Evolutionary conservation across 2,113 vertebrate genomes (phyloP).

Genomic region (Bagarius yarrelli): DNA sequence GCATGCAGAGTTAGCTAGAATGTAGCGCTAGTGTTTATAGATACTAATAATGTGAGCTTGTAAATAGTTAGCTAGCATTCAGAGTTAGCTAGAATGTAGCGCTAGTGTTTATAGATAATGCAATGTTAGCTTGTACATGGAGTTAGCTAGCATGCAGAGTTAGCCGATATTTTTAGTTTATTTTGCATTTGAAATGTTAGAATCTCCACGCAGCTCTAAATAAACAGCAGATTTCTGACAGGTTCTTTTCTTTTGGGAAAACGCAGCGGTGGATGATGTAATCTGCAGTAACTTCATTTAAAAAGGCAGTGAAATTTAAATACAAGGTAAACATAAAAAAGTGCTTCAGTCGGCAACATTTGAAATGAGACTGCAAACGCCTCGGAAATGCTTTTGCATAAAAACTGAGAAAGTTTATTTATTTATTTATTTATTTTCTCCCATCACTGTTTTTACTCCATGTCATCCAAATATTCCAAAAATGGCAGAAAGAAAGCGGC

Average conservation of each 20-base stretch:
- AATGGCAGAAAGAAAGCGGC: no score
- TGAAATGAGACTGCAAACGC: background rate
- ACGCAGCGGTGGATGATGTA: background rate
- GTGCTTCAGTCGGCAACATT: background rate
- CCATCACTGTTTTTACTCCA: background rate
- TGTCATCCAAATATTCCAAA: background rate
- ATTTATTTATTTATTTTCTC: background rate
- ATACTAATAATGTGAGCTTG: no score
- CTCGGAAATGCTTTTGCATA: background rate
- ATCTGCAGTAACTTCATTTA: background rate
- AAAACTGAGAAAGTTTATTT: background rate
- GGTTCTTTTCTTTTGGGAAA: background rate
- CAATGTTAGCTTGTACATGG: background rate
- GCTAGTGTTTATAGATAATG: background rate
- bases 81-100: background rate
- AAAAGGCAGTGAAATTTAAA: conserved; percentile 3
- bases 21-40: no score
- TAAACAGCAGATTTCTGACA: background rate
- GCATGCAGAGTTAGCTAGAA: background rate
- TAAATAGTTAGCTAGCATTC: background rate
- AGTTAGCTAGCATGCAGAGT: background rate
- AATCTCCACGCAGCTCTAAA: background rate
- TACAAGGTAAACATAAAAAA: background rate
- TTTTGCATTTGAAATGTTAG: background rate
- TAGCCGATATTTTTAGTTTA: background rate